Conservation (phyloP, 2,888 invertebrate genomes). For the Sarcophaga subvicina region DNA sequence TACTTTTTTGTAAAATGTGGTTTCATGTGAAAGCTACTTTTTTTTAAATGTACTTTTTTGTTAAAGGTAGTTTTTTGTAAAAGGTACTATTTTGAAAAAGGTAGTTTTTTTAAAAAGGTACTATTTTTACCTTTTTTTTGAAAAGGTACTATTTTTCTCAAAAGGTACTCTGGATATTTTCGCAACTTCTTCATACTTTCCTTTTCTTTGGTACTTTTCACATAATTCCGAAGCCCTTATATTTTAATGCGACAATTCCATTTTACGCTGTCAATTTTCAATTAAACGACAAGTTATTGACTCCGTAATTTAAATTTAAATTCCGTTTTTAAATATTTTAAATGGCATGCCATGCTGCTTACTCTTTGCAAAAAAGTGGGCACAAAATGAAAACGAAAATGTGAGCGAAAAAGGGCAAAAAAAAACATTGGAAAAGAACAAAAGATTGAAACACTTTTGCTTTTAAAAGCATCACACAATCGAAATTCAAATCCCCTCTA, state of each 20-base stretch:
- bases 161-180: no score
- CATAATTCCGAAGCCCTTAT: background rate
- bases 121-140: no score
- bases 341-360: background rate
- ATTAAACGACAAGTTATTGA: background rate
- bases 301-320: background rate
- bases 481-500: background rate
- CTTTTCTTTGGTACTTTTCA: background rate
- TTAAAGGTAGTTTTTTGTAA: no score
- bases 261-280: background rate
- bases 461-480: slow-evolving; percentile 27
- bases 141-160: no score
- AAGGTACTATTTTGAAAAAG: no score
- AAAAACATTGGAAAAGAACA: no score
- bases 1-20: no score
- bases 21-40: no score
- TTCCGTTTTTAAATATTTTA: background rate
- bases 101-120: no score
- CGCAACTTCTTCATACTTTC: background rate
- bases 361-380: background rate
- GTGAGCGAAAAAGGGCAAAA: background rate
- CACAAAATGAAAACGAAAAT: slow-evolving; percentile 6
- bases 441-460: slow-evolving; percentile 25
- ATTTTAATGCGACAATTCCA: background rate
- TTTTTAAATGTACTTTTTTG: no score